These are phyloP conservation scores for Mormyrus iriodes DNA, from an alignment of 2,113 vertebrate genomes.

Conservation along the genomic window DNA sequence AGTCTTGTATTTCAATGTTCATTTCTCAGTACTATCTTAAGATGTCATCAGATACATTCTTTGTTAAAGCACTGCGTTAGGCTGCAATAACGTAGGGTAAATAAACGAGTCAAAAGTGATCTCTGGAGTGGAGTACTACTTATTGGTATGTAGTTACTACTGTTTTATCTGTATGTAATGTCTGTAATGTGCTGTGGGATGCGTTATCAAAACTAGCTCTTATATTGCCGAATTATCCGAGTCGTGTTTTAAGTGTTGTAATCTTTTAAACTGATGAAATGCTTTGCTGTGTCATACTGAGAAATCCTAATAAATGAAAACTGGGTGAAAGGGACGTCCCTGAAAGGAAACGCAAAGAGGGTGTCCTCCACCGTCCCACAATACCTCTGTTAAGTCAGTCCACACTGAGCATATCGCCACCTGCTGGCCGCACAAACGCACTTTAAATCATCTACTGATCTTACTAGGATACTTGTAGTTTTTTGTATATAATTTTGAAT, in stretches of 20 bases:
- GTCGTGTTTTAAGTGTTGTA: background rate
- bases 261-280: background rate
- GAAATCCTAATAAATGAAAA: background rate
- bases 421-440: background rate
- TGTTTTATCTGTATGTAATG: background rate
- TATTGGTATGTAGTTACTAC: background rate
- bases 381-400: background rate
- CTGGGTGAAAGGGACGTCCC: background rate
- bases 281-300: background rate
- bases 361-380: background rate
- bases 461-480: background rate
- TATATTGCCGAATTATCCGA: background rate
- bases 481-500: background rate
- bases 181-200: background rate
- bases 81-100: background rate
- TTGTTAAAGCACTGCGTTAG: background rate
- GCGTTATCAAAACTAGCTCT: background rate
- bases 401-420: background rate
- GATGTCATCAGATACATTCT: background rate
- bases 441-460: background rate
- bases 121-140: background rate
- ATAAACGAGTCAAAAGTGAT: background rate
- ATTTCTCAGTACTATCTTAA: background rate
- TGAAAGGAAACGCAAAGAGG: background rate
- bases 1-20: background rate